Base-by-base conservation (phyloP, 2,888 invertebrate species). In the Cephus runcator region DNA sequence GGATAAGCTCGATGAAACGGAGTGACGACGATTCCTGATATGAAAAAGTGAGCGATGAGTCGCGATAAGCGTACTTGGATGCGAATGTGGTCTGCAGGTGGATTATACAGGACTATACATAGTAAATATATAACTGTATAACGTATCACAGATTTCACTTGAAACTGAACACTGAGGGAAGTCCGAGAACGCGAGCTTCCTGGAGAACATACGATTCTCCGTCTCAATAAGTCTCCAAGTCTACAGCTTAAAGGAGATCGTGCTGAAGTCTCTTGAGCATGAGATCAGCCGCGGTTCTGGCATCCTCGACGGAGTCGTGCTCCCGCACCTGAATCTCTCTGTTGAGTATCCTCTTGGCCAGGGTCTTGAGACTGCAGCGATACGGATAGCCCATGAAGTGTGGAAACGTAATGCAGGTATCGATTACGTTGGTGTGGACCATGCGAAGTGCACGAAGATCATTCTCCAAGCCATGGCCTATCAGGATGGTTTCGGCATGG, bases 391-490 rank as follows among this genome's bases (percentile, higher is more conserved):
- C 98, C 83, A 94, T 93, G 79, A 94, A 93, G 90, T 99, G 98
- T 0, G 98, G 98, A 91, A 97, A 99, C 69, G 96, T 92, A 34
- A 97, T 94, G 36, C 97, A 95, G 0, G 99, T 99, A 89, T 99
- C 99, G 77, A 99, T 95, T 12, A 98, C 95, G 0, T 94, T 95
- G 3, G 93, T 92, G 89, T 99, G 99, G 12, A 98, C 93, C 71
- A 99, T 93, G 89, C 96, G 96, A 79, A 99, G 91, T 0, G 96
- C 97, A 31, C 97, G 93, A 77, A 99, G 93, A 92, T 99, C 99
- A 90, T 97, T 98, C 87, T 99, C 98, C 83, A 99, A 93, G 33
- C 97, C 97, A 92, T 99, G 99, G 0, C 99, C 99, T 80, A 99
- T 95, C 6, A 99, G 93, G 78, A 99, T 97, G 9, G 98, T 97